A percentile compares a stretch with the other conserved stretches of the same genome.
Evolutionary conservation across 2,888 invertebrate genomes (phyloP).

Genomic region (Clepsis dumicolana): DNA sequence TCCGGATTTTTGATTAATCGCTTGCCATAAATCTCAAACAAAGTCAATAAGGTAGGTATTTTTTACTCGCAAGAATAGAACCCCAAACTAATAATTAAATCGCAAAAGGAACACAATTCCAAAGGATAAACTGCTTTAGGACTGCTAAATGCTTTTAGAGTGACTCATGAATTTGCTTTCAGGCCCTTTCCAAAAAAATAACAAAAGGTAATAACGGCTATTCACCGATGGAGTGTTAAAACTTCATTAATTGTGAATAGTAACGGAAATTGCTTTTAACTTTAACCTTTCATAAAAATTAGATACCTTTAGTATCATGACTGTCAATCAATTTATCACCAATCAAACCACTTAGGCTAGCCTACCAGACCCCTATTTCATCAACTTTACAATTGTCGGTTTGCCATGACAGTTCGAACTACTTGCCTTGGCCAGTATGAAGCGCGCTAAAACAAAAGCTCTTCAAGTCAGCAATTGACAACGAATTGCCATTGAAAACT

Average conservation of each 20-base stretch:
- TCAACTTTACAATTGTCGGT: no score
- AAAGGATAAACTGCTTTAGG: neutral
- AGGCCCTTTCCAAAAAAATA: conserved; percentile 6
- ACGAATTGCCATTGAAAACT: no score
- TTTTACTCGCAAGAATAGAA: no score
- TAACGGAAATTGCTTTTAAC: conserved; percentile 20
- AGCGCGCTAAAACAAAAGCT: no score
- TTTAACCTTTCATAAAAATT: conserved; percentile 8
- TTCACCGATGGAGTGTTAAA: conserved; percentile 36
- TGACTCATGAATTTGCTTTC: conserved; percentile 28
- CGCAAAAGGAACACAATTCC: neutral
- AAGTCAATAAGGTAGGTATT: no score
- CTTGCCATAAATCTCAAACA: no score
- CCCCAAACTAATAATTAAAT: conserved; percentile 7
- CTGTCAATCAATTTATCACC: neutral
- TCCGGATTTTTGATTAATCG: no score
- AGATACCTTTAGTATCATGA: neutral
- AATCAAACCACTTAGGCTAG: no score
- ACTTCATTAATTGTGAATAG: conserved; percentile 34
- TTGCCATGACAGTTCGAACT: no score
- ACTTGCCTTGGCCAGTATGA: no score
- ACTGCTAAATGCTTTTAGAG: conserved; percentile 18
- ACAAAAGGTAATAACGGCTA: neutral
- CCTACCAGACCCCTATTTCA: no score
- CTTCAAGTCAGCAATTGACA: no score